These are phyloP conservation scores for Samia ricini DNA, from an alignment of 1,140 invertebrate genomes.

Conservation along the genomic window DNA sequence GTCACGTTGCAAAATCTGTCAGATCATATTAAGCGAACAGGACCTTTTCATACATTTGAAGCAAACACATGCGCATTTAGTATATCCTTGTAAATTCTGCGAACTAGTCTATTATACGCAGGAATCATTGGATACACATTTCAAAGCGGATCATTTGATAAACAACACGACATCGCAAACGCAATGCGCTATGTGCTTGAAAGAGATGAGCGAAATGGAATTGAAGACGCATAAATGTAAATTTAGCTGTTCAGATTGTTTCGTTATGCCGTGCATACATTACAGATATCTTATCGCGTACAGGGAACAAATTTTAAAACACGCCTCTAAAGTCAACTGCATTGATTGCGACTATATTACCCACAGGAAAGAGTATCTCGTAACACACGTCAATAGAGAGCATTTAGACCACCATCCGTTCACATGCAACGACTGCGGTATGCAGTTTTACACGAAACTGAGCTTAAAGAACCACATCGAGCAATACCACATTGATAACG, in stretches of 20 bases:
- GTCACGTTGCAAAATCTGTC: conserved; percentile 29
- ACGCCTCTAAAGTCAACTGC: conserved; percentile 26
- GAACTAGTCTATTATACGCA: conserved; percentile 26
- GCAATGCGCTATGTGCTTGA: conserved; percentile 33
- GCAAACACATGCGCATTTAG: conserved; percentile 21
- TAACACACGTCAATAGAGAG: conserved; percentile 32
- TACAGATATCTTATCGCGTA: conserved; percentile 32
- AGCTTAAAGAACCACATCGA: conserved; percentile 30
- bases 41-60: conserved; percentile 29
- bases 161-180: conserved; percentile 15
- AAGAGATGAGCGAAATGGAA: conserved; percentile 22
- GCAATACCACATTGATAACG: conserved; percentile 29
- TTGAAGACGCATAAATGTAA: conserved; percentile 34
- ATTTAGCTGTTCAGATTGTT: conserved; percentile 35
- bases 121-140: conserved; percentile 24
- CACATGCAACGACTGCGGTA: conserved; percentile 29
- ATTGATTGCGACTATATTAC: conserved; percentile 36
- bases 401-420: conserved; percentile 39
- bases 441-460: conserved; percentile 34
- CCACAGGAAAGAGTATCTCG: conserved; percentile 26
- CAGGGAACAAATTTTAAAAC: conserved; percentile 28
- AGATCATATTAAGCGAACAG: conserved; percentile 21
- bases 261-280: conserved; percentile 34
- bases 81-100: conserved; percentile 28
- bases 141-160: conserved; percentile 25